Conservation (phyloP, 2,113 vertebrate species). For the Lethenteron reissneri region DNA sequence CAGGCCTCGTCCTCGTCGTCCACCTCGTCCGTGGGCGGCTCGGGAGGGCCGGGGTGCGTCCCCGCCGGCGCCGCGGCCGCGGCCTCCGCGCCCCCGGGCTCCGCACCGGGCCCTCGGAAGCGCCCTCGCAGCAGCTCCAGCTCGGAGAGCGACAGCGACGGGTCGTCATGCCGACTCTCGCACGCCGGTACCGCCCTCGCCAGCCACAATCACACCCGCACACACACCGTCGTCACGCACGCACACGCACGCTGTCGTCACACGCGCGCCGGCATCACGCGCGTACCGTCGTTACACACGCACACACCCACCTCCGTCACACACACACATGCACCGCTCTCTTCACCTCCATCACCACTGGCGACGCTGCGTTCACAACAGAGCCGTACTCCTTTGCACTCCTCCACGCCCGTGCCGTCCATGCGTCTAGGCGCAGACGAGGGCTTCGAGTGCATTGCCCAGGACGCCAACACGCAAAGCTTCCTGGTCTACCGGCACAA, state of each 20-base stretch:
- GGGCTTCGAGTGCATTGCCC: conserved; percentile 65
- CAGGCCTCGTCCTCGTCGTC: too few species aligned
- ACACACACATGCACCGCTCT: not conserved
- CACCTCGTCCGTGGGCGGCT: too few species aligned
- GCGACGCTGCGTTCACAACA: not conserved
- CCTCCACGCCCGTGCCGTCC: conserved; percentile 23
- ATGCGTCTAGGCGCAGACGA: conserved; percentile 37
- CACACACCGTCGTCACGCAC: conserved; percentile 7
- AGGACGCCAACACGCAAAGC: conserved; percentile 70
- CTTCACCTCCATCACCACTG: not conserved
- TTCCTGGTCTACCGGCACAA: conserved; percentile 87
- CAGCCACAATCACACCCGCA: not conserved
- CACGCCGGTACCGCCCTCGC: conserved; percentile 25
- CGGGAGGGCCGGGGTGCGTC: too few species aligned
- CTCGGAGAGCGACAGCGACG: conserved; percentile 83
- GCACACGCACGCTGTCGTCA: conserved; percentile 11
- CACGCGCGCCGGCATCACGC: conserved; percentile 18
- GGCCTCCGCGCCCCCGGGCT: conserved; percentile 70
- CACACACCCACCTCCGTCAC: not conserved
- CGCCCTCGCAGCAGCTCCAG: conserved; percentile 68
- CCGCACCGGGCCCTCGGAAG: conserved; percentile 30
- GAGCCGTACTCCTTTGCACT: not conserved
- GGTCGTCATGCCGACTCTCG: conserved; percentile 25
- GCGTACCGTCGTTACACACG: conserved; percentile 14
- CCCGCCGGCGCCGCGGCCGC: conserved; percentile 26